A percentile compares a stretch with the other conserved stretches of the same genome.
These are phyloP conservation scores for Acanthornis magna DNA, from an alignment of 2,797 vertebrate species.

Conservation along the genomic window DNA sequence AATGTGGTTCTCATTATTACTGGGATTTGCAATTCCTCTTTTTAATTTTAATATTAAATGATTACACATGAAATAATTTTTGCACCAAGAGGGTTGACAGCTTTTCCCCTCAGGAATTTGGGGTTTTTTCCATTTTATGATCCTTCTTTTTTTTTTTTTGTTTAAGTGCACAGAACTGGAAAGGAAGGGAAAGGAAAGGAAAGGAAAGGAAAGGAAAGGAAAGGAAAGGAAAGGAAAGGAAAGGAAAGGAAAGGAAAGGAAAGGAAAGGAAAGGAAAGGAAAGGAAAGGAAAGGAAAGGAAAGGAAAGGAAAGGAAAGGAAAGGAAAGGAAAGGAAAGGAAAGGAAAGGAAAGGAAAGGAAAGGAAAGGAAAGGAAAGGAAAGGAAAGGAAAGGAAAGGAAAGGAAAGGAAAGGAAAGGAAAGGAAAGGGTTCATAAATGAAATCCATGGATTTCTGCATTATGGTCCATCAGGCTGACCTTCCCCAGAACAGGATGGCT, in stretches of 20 bases:
- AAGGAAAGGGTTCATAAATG: neutral
- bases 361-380: too few relatives aligned
- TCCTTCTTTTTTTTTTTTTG: neutral
- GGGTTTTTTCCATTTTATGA: neutral
- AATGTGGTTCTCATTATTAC: conserved; percentile 1
- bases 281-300: too few relatives aligned
- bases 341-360: too few relatives aligned
- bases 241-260: too few relatives aligned
- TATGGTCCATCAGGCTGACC: neutral
- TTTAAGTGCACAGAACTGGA: neutral
- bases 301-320: too few relatives aligned
- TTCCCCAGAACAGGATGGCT: neutral
- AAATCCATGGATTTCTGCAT: neutral
- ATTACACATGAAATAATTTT: neutral
- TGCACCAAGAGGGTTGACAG: neutral
- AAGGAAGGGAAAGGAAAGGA: too few relatives aligned
- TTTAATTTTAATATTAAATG: neutral
- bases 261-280: neutral
- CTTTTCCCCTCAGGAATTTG: neutral
- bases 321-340: too few relatives aligned
- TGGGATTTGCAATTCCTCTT: neutral
- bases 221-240: too few relatives aligned
- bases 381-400: too few relatives aligned
- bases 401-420: too few relatives aligned
- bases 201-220: too few relatives aligned